Evolutionary conservation across 2,888 invertebrate genomes (phyloP), one percentile per base, ranked within the genome.

Genomic region (Cotesia congregata): DNA sequence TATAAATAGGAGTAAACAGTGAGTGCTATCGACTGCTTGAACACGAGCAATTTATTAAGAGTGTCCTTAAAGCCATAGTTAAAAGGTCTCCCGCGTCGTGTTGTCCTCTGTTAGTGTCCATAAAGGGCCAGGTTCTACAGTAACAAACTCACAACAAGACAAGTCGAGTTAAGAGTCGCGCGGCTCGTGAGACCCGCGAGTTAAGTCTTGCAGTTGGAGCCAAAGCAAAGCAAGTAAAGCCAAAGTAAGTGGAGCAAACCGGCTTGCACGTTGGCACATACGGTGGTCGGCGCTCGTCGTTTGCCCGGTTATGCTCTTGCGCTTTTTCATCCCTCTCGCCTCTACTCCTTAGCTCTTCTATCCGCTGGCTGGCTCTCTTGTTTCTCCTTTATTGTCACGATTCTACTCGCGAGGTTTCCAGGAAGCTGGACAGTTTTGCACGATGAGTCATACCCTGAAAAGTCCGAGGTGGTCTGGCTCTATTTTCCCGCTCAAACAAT

Each of bases 21-120:
- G 3, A 59, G 38, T 41, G 3, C 12, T 40, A 73, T 9, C 73
- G 73, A 73, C 59, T 67, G n/a, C 73, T 30, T 65, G 50, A 50
- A 65, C 67, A 20, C 59, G 62, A 38, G 85, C 86, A 87, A 87
- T 87, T 87, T 87, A 87, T 87, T 87, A 87, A 86, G 83, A 82
- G 79, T 86, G 84, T 85, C 85, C 85, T 86, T 86, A 78, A 80
- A 85, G 86, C 85, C 86, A 84, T 83, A 85, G 84, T 85, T 85
- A 84, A 86, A 83, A 82, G 83, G 82, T 82, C 82, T 82, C 83
- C 83, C 78, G 83, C 78, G 80, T 81, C 79, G 81, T 81, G 79
- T 80, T 79, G 78, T 77, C 72, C 72, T 72, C 74, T 62, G 74
- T 76, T 76, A 74, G 78, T 73, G 78, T 78, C 75, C 80, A 77